These are phyloP conservation scores for Argyra leucocephala DNA, from an alignment of 2,888 invertebrate species.

Conservation along the genomic window DNA sequence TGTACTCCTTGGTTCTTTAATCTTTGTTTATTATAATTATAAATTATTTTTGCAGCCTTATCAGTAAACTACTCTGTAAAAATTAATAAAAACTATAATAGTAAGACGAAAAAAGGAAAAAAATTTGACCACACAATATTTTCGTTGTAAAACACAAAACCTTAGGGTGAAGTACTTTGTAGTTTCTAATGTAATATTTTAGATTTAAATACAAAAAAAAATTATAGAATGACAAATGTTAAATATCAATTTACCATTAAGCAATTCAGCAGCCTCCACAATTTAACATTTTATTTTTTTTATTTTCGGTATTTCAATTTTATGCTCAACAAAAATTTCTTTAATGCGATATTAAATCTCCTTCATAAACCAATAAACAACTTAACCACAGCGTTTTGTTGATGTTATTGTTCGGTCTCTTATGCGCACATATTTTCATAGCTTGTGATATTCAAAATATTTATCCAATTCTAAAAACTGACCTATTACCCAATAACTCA, in stretches of 20 bases:
- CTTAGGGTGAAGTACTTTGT: background rate
- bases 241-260: conserved; percentile 4
- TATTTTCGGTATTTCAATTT: background rate
- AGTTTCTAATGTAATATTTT: background rate
- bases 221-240: background rate
- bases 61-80: too few species aligned
- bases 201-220: background rate
- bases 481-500: too few species aligned
- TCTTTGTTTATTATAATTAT: too few species aligned
- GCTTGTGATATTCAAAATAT: too few species aligned
- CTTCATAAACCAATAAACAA: background rate
- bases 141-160: background rate
- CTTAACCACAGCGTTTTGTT: background rate
- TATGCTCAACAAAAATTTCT: background rate
- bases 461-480: too few species aligned
- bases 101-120: too few species aligned
- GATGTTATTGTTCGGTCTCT: background rate
- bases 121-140: background rate
- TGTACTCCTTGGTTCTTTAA: too few species aligned
- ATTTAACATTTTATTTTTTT: background rate
- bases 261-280: conserved; percentile 2
- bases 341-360: conserved; percentile 1
- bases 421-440: too few species aligned
- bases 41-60: too few species aligned
- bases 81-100: too few species aligned